Percentiles rank a stretch among this genome's conserved stretches.
phyloP scores from a whole-genome alignment of 1,140 invertebrate genomes.

The Macrocentrus cingulum region DNA sequence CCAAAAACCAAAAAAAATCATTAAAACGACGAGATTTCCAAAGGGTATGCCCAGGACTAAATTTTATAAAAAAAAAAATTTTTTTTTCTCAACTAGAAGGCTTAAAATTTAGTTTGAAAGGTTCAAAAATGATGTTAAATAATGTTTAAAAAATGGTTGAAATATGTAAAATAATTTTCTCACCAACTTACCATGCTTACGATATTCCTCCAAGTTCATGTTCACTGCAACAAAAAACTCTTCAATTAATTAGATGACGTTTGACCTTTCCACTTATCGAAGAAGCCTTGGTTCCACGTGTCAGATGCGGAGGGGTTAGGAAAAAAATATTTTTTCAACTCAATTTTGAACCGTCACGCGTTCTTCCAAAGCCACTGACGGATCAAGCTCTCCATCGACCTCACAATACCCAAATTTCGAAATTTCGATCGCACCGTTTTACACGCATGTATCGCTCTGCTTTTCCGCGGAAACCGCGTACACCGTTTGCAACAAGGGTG shows the following conservation, averaged over 20 bases:
- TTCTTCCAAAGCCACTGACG: background rate
- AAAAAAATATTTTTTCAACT: background rate
- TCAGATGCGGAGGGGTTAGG: background rate
- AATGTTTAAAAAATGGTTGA: too few relatives aligned
- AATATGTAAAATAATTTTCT: background rate
- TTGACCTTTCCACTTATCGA: background rate
- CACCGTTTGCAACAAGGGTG: background rate
- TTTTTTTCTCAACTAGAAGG: too few relatives aligned
- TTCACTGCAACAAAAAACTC: slow-evolving; percentile 34
- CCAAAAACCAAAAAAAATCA: too few relatives aligned
- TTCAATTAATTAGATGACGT: slow-evolving; percentile 9
- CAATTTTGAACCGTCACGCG: background rate
- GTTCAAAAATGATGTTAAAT: too few relatives aligned
- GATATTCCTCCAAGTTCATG: slow-evolving; percentile 61
- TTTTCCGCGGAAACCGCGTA: slow-evolving; percentile 4
- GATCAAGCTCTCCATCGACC: slow-evolving; percentile 3
- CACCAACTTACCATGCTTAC: slow-evolving; percentile 53
- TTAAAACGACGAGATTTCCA: too few relatives aligned
- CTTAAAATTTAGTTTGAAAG: too few relatives aligned
- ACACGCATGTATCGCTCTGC: slow-evolving; percentile 43
- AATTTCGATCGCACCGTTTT: slow-evolving; percentile 52
- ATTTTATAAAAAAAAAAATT: too few relatives aligned
- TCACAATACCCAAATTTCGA: slow-evolving; percentile 57
- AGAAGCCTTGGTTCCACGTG: background rate
- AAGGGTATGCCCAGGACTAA: too few relatives aligned